These are phyloP conservation scores for Enteromius mattozi DNA, from an alignment of 2,797 vertebrate genomes.

Conservation along the genomic window DNA sequence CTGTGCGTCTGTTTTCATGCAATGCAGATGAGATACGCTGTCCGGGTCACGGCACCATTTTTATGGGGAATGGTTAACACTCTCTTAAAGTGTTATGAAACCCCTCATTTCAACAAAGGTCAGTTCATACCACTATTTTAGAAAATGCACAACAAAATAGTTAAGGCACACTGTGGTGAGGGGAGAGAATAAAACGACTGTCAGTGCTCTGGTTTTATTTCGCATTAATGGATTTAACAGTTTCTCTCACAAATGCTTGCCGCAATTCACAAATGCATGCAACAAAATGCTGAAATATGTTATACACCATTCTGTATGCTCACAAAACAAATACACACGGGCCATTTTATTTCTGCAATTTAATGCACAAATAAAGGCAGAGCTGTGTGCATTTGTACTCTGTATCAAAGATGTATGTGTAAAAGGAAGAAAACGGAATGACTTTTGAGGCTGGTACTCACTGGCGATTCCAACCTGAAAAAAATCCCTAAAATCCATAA, in stretches of 20 bases:
- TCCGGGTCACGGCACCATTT: background rate
- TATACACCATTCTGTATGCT: background rate
- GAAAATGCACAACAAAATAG: background rate
- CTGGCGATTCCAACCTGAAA: background rate
- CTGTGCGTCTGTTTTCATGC: constrained; percentile 4
- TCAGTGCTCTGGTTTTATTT: constrained; percentile 11
- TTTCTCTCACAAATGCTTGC: background rate
- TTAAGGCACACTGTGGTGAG: background rate
- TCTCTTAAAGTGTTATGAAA: constrained; percentile 18
- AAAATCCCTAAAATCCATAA: background rate
- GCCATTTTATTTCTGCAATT: background rate
- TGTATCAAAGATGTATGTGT: background rate
- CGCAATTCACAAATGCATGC: constrained; percentile 3
- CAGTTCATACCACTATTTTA: background rate
- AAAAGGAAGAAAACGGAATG: background rate
- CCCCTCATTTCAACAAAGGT: background rate
- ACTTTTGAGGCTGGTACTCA: background rate
- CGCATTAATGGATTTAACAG: background rate
- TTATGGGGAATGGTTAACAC: constrained; percentile 12
- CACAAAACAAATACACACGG: background rate
- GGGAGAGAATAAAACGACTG: background rate
- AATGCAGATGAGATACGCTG: constrained; percentile 1
- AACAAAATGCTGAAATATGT: constrained; percentile 1
- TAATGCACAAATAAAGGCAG: background rate
- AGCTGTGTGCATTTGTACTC: background rate